A percentile compares a stretch with the other conserved stretches of the same genome.
These are phyloP conservation scores for Limnephilus marmoratus DNA, from an alignment of 2,888 invertebrate genomes.

Conservation along the genomic window DNA sequence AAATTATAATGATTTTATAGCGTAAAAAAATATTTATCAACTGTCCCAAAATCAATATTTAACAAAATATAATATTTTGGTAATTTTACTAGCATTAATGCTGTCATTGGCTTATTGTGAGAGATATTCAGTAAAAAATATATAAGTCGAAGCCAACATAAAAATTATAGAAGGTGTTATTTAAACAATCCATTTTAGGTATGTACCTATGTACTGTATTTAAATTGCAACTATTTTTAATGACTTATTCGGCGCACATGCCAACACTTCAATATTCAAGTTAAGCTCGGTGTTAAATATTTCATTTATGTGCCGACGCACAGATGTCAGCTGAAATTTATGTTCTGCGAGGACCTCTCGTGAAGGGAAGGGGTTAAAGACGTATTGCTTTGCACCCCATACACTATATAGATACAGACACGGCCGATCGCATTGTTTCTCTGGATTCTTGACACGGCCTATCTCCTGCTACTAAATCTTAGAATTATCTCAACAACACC, in stretches of 20 bases:
- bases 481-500: not conserved
- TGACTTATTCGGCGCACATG: constrained; percentile 58
- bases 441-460: constrained; percentile 39
- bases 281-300: constrained; percentile 65
- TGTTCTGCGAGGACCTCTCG: constrained; percentile 51
- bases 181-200: no score
- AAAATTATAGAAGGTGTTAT: no score
- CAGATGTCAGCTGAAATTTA: constrained; percentile 66
- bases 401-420: not conserved
- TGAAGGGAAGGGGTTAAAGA: constrained; percentile 54
- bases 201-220: no score
- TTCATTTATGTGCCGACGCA: constrained; percentile 67
- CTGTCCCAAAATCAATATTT: not conserved
- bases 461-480: constrained; percentile 26
- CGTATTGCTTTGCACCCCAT: constrained; percentile 45
- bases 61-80: no score
- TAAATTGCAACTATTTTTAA: not conserved
- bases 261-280: constrained; percentile 53
- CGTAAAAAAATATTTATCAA: not conserved
- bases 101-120: no score
- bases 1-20: no score
- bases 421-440: constrained; percentile 40
- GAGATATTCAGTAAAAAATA: no score
- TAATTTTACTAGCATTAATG: no score
- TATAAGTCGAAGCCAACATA: no score